These are phyloP conservation scores for Phoenicopterus ruber DNA, from an alignment of 2,113 vertebrate species.

Conservation along the genomic window DNA sequence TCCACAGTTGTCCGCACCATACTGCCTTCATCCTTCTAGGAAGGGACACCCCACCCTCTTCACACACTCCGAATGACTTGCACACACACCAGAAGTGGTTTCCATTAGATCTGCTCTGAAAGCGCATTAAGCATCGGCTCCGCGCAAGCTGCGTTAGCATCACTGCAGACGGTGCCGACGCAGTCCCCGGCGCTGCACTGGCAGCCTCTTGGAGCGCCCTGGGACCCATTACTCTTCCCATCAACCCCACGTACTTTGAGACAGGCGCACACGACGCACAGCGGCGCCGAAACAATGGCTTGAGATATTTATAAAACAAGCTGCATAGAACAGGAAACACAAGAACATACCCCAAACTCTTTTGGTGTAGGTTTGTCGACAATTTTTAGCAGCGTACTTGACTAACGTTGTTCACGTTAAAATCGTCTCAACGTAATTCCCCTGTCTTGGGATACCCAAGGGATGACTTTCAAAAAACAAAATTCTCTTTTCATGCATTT, in stretches of 20 bases:
- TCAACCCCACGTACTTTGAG: fast-evolving
- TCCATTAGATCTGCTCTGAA: neutral
- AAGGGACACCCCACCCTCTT: neutral
- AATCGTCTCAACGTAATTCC: neutral
- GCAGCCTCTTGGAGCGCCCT: neutral
- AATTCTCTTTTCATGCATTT: neutral
- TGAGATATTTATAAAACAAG: neutral
- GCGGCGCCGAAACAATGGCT: neutral
- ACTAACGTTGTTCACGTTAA: neutral
- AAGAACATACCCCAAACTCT: neutral
- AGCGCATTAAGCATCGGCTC: neutral
- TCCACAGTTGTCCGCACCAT: neutral
- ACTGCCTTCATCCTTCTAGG: neutral
- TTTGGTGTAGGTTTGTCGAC: neutral
- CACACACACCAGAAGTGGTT: neutral
- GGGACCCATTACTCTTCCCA: neutral
- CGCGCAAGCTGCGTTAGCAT: fast-evolving
- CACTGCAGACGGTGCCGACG: neutral
- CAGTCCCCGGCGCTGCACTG: neutral
- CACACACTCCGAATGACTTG: neutral
- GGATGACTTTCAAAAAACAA: neutral
- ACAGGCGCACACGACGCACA: neutral
- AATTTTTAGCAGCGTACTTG: neutral
- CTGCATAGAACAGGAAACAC: neutral
- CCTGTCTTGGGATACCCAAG: neutral